Conservation (phyloP, 2,888 invertebrate species). For the Orchesella flavescens region DNA sequence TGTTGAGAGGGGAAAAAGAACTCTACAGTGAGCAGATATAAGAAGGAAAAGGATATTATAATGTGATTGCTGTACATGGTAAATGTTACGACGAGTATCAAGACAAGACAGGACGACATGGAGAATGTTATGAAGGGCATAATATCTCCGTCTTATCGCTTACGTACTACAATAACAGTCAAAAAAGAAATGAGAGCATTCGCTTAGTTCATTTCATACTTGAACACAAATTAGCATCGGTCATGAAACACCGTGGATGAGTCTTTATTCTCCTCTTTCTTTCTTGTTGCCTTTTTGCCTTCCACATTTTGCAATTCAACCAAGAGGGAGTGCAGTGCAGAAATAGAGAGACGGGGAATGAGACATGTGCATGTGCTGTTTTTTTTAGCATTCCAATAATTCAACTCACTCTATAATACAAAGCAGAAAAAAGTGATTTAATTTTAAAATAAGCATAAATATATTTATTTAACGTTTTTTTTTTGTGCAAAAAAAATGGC, state of each 20-base stretch:
- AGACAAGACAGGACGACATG: constrained; percentile 47
- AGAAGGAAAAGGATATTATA: constrained; percentile 54
- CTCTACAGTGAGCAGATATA: constrained; percentile 27
- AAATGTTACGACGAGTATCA: constrained; percentile 42
- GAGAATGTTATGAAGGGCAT: constrained; percentile 61
- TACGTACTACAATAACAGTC: constrained; percentile 30
- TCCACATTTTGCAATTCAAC: constrained; percentile 26
- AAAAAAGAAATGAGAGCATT: constrained; percentile 45
- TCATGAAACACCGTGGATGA: constrained; percentile 32
- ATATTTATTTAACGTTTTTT: not conserved
- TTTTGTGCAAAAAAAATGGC: constrained; percentile 3
- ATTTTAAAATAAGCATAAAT: not conserved
- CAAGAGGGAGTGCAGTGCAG: constrained; percentile 26
- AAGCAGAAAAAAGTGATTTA: too few relatives aligned
- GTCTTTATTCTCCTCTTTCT: constrained; percentile 34
- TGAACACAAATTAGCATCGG: constrained; percentile 59
- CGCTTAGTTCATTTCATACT: constrained; percentile 46
- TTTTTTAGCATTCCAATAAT: not conserved
- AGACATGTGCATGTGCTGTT: constrained; percentile 1
- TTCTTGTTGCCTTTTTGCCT: not conserved
- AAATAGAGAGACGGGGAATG: not conserved
- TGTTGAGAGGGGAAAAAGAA: constrained; percentile 35
- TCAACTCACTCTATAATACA: too few relatives aligned
- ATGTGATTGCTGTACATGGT: constrained; percentile 56
- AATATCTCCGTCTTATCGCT: constrained; percentile 41